These are phyloP conservation scores for Sebastes hubbsi DNA, from an alignment of 2,797 vertebrate genomes.

Conservation along the genomic window DNA sequence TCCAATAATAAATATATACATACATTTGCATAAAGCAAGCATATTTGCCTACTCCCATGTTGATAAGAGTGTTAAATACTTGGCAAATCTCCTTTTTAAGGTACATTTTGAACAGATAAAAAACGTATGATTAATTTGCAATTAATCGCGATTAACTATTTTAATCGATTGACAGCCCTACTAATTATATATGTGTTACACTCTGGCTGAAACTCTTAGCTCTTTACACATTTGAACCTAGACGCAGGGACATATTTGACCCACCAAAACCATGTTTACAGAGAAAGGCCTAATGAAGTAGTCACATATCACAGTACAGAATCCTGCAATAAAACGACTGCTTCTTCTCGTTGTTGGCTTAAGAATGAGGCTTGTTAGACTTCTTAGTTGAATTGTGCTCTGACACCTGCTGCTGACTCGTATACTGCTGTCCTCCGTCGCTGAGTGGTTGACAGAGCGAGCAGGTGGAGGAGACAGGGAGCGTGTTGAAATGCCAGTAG, in stretches of 20 bases:
- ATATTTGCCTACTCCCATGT: too few species aligned
- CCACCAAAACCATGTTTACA: neutral
- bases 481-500: constrained; percentile 1
- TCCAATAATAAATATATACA: too few species aligned
- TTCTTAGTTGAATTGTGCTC: neutral
- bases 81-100: too few species aligned
- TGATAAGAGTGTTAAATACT: too few species aligned
- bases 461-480: constrained; percentile 16
- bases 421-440: neutral
- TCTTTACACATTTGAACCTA: neutral
- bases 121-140: rapidly evolving
- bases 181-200: neutral
- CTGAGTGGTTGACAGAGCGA: neutral
- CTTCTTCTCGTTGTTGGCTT: neutral
- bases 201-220: neutral
- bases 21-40: too few species aligned
- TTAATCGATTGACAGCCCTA: too few species aligned
- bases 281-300: neutral
- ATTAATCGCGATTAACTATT: too few species aligned
- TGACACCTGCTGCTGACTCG: constrained; percentile 18
- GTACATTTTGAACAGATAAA: too few species aligned
- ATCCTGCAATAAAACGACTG: neutral
- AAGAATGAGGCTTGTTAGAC: neutral
- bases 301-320: neutral
- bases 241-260: neutral